Evolutionary conservation across 1,140 invertebrate genomes (phyloP), one percentile per base, ranked within the genome.

Genomic region (Pseudomyrmex flavicornis): DNA sequence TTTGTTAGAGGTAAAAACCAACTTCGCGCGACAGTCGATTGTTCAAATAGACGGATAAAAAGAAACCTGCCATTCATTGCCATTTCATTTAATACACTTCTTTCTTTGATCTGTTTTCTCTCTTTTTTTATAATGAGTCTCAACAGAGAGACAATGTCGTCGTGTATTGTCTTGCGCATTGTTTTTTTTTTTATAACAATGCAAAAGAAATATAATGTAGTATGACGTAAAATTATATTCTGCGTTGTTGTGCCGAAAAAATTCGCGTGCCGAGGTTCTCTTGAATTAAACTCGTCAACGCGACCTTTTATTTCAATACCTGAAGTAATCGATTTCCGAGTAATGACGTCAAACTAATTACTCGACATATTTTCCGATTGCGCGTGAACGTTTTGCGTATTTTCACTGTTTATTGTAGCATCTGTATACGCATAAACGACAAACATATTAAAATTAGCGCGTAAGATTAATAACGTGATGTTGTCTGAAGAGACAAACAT

Each of bases 281-380:
- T 52, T n/a, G 9, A n/a, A 22, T 35, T 52, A 7, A 35, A 52
- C 3, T 65, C n/a, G 22, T 75, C 2, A 12, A 26, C 20, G 35
- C 15, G n/a, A 65, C 3, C 35, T 76, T 76, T 65, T 48, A 75
- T 63, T 50, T 7, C 58, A 15, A 73, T 46, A n/a, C 9, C 7
- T 65, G 12, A 13, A 1, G 12, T 76, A 22, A 20, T 76, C 61
- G 61, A 65, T 75, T 44, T n/a, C 26, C 15, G 73, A n/a, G 20
- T 9, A 17, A 13, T 17, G 15, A 75, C 58, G 7, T 74, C 72
- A 63, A 8, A 35, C 12, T 63, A 75, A 75, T 75, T 74, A 75
- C 63, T 75, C 1, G 73, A 63, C 63, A 35, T n/a, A 4, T 75
- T 58, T 73, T 56, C 1, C 46, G 1, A 17, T 1, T 12, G n/a